Base-by-base conservation (phyloP, 2,113 vertebrate genomes). In the Oostethus manadensis region DNA sequence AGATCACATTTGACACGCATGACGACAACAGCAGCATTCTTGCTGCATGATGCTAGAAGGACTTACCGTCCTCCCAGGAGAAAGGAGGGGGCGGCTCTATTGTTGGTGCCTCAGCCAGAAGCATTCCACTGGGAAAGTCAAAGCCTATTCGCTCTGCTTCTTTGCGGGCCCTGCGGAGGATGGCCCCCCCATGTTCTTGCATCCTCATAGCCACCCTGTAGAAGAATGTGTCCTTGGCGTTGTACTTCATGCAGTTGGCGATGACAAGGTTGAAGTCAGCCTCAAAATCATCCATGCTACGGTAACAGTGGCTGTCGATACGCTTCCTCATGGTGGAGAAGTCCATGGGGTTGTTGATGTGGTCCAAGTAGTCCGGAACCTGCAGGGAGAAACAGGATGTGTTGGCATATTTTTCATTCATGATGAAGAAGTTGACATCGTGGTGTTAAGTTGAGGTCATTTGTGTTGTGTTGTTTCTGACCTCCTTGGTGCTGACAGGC, bases 341-440 rank as follows among this genome's bases (percentile, higher is more conserved):
- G 87, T 99, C 97, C 96, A 98, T 99, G 44, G 97, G 96, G 40
- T 89, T 89, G 62, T 89, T 92, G 78, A 99, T 96, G 81, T 96
- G 93, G 76, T 99, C 96, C 88, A 96, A 81, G 80, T 99, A 99
- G 80, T 99, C 97, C 2, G 95, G 93, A 61, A 99, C 97, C 97
- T 99, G 78, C 26, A 47, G 21, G 43, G 10, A 33, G 40, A 4
- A 17, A 46, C 49, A 46, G 16, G 2, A 40, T 40, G 13, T 8
- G 35, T 55, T 55, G 7, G 15, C 15, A 8, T 15, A 15, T 13
- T 50, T 10, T 20, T 13, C 15, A 33, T 5, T 8, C 5, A 33
- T 33, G 29, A 33, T 15, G 14, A 50, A 22, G 3, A 11, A 42
- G 38, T 42, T 0, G 38, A 14, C 38, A 14, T 14, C 11, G 16